Percentiles rank a stretch among this genome's conserved stretches.
Conservation (phyloP, 2,113 vertebrate genomes). For the Pimephales promelas region DNA sequence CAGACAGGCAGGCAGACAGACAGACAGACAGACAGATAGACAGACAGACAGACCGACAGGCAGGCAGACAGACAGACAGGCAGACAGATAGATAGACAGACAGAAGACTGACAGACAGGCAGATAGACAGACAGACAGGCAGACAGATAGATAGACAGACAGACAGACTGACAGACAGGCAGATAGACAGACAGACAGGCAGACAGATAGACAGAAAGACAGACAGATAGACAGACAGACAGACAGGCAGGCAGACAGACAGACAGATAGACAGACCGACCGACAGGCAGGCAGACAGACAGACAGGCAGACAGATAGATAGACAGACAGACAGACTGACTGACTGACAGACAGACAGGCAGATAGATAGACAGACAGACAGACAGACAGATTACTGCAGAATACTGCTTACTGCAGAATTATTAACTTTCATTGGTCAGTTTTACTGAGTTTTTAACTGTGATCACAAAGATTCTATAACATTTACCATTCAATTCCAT, state of each 20-base stretch:
- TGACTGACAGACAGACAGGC: fast-evolving
- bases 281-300: fast-evolving
- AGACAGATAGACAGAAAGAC: no score
- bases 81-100: no score
- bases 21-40: no score
- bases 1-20: fast-evolving
- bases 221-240: no score
- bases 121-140: fast-evolving
- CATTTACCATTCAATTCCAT: neutral
- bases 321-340: fast-evolving
- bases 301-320: fast-evolving
- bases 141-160: fast-evolving
- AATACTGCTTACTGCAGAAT: neutral
- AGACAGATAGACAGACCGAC: fast-evolving
- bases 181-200: fast-evolving
- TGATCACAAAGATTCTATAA: neutral
- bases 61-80: fast-evolving
- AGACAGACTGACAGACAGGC: fast-evolving
- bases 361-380: fast-evolving
- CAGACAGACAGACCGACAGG: fast-evolving
- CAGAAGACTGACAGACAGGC: fast-evolving
- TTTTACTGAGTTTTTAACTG: neutral
- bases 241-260: fast-evolving
- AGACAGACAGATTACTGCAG: neutral
- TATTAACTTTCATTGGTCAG: neutral